Conservation (phyloP, 2,888 invertebrate genomes). For the Xanthia icteritia region DNA sequence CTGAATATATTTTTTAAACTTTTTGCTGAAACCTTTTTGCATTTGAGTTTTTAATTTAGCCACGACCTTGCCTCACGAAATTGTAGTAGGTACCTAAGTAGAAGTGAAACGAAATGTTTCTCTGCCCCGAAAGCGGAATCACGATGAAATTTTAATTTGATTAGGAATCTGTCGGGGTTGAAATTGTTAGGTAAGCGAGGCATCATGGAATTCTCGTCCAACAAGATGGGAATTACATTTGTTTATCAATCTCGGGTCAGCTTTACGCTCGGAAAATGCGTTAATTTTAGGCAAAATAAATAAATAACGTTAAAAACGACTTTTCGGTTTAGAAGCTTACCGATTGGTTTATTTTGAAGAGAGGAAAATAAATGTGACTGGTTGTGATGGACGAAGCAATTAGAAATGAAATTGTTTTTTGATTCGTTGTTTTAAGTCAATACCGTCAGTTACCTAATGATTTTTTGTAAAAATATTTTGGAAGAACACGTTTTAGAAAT, state of each 20-base stretch:
- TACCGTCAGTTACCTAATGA: neutral
- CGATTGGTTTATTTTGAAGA: constrained; percentile 19
- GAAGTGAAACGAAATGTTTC: constrained; percentile 62
- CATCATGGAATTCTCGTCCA: constrained; percentile 57
- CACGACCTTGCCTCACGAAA: constrained; percentile 49
- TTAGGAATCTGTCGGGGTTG: constrained; percentile 72
- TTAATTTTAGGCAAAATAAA: constrained; percentile 45
- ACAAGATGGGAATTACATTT: constrained; percentile 45
- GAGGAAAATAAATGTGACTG: constrained; percentile 18
- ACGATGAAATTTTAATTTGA: constrained; percentile 81
- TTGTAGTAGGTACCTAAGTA: constrained; percentile 38
- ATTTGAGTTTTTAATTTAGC: constrained; percentile 67
- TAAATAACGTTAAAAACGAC: constrained; percentile 26
- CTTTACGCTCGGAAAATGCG: constrained; percentile 27
- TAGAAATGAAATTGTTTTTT: constrained; percentile 11
- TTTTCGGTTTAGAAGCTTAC: constrained; percentile 23
- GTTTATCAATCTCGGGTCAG: constrained; percentile 50
- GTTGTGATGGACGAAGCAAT: constrained; percentile 11
- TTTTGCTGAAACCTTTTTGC: constrained; percentile 56
- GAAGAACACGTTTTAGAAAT: neutral
- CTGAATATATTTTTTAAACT: constrained; percentile 61
- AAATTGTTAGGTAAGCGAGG: constrained; percentile 71
- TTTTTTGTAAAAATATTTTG: neutral
- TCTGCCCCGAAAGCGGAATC: constrained; percentile 64
- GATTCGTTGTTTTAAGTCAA: constrained; percentile 9